Conservation (phyloP, 2,113 vertebrate species). For the Neolamprologus brichardi region DNA sequence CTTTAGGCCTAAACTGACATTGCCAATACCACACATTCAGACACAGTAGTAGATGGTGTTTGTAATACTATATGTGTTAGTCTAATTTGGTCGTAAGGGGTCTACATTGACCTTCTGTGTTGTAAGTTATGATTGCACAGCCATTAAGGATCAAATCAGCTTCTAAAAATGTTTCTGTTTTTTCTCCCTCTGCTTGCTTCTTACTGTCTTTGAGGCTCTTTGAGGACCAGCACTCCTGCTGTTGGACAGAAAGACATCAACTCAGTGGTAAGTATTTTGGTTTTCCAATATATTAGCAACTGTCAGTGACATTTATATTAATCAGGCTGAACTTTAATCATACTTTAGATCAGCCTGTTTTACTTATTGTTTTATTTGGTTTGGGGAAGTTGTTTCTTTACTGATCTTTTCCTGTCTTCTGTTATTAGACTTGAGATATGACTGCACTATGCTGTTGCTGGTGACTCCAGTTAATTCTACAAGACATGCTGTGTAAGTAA, state of each 20-base stretch:
- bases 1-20: rapidly evolving
- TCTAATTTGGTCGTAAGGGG: rapidly evolving
- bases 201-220: not conserved
- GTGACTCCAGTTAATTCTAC: not conserved
- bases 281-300: not conserved
- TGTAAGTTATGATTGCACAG: not conserved
- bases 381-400: not conserved
- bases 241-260: not conserved
- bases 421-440: not conserved
- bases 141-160: not conserved
- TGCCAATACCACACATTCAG: rapidly evolving
- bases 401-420: not conserved
- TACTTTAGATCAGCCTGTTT: not conserved
- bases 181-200: rapidly evolving
- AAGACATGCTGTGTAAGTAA: too few species aligned
- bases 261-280: not conserved
- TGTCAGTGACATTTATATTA: not conserved
- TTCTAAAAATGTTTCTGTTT: rapidly evolving
- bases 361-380: not conserved
- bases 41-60: not conserved
- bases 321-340: not conserved
- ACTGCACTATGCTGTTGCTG: rapidly evolving
- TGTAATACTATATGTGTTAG: not conserved
- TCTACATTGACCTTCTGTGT: not conserved
- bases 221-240: rapidly evolving